These are phyloP conservation scores for Pseudomyrmex dendroicus DNA, from an alignment of 1,140 invertebrate species.

Conservation along the genomic window DNA sequence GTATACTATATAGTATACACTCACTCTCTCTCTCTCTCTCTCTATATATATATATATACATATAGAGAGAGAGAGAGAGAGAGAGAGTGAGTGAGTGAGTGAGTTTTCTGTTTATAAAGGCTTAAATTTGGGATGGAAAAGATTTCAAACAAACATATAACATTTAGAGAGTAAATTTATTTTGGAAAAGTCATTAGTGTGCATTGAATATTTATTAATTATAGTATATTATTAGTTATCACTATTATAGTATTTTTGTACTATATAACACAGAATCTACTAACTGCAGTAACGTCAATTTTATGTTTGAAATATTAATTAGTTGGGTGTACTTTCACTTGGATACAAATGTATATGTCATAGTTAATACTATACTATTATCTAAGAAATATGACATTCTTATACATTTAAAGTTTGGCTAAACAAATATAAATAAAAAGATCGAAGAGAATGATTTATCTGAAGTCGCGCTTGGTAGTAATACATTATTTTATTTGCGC, in stretches of 20 bases:
- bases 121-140: conserved; percentile 9
- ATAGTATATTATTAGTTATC: conserved; percentile 1
- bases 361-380: conserved; percentile 46
- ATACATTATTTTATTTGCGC: conserved; percentile 11
- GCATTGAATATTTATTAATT: conserved; percentile 39
- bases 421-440: conserved; percentile 8
- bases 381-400: conserved; percentile 41
- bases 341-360: conserved; percentile 28
- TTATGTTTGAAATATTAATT: conserved; percentile 22
- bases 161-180: conserved; percentile 26
- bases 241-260: neutral
- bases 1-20: too few species aligned
- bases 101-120: conserved; percentile 7
- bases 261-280: conserved; percentile 9
- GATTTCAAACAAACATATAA: conserved; percentile 41
- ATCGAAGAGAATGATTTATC: neutral
- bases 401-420: conserved; percentile 51
- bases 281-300: conserved; percentile 20
- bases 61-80: too few species aligned
- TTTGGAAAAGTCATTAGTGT: conserved; percentile 16
- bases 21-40: too few species aligned
- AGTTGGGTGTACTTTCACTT: neutral
- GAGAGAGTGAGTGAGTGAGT: too few species aligned
- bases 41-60: too few species aligned
- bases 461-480: neutral